Base-by-base conservation (phyloP, 92 coral and sea anemone genomes). In the Epizoanthus ramosus region DNA sequence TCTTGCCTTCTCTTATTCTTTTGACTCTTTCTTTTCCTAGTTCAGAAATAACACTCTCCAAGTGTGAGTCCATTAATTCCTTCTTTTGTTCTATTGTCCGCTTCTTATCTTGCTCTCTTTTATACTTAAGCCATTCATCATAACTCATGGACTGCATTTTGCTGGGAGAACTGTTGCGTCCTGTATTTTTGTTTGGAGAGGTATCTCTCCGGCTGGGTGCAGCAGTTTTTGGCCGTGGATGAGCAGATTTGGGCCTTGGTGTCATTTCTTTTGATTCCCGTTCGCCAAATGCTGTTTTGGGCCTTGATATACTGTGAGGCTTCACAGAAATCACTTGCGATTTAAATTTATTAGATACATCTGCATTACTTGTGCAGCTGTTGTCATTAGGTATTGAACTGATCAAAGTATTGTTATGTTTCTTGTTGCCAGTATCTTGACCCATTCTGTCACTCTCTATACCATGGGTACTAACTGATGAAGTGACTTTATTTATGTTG, bases 1-100 rank as follows among this genome's bases (percentile, higher is more conserved):
- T 93, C 57, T 87, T 87, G 8, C 92, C 81, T 15, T 90, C 89
- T 83, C 87, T 39, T 13, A 91, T 91, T 73, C 71, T 91, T 52
- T 89, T 92, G 54, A 93, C 97, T 77, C 97, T 84, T 81, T 86
- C 86, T 82, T 91, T 93, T 31, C 97, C 97, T 18, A 93, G 88
- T 53, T 93, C 92, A 58, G 86, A 85, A 54, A 93, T 90, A 18
- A 93, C 92, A 21, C 88, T 90, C 16, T 86, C 89, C 52, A 93
- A 81, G 61, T 93, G 95, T n/a, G 92, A 73, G 68, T 97, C 99
- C 56, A 90, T 88, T 57, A 87, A 67, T 61, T 94, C 98, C 63
- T 87, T 83, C 63, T 90, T 88, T 85, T 87, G 93, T 66, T 92
- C 87, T 18, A 90, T 74, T 13, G 63, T 63, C 58, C 52, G 73